Evolutionary conservation across 1,140 invertebrate genomes (phyloP).

Genomic region (Drosophila orena): DNA sequence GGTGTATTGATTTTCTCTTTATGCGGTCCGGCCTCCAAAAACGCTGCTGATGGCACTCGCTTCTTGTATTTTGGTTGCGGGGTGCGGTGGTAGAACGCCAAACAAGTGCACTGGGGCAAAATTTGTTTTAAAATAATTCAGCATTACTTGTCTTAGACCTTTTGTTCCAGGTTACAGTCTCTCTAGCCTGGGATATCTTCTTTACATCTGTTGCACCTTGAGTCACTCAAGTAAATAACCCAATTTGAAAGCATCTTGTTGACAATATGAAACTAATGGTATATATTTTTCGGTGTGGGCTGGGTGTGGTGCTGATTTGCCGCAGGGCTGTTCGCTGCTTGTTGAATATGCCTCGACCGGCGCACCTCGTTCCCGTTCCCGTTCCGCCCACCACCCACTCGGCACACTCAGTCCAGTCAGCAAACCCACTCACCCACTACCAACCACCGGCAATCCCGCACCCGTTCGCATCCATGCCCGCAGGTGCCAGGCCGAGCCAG

Average conservation of each 20-base stretch:
- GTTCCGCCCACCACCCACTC: slow-evolving; percentile 1
- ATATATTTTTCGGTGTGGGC: slow-evolving; percentile 1
- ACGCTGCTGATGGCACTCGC: slow-evolving; percentile 42
- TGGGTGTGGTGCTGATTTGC: slow-evolving; percentile 24
- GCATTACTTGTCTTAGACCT: neutral
- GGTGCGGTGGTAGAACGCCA: neutral
- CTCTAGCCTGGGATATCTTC: neutral
- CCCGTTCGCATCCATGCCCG: slow-evolving; percentile 23
- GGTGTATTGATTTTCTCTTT: slow-evolving; percentile 69
- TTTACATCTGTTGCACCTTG: neutral
- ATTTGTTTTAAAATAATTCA: neutral
- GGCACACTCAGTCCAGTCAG: neutral
- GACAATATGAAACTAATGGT: neutral
- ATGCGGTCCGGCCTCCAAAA: slow-evolving; percentile 55
- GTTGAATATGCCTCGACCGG: slow-evolving; percentile 51
- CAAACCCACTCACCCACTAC: slow-evolving; percentile 4
- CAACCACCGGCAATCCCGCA: slow-evolving; percentile 11
- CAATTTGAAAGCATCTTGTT: neutral
- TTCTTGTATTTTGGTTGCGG: slow-evolving; percentile 8
- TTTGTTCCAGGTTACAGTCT: neutral
- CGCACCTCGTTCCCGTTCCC: neutral
- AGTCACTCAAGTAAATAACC: neutral
- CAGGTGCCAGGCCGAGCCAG: slow-evolving; percentile 44
- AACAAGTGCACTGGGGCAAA: slow-evolving; percentile 12
- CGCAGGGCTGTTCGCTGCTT: slow-evolving; percentile 43